A percentile compares a stretch with the other conserved stretches of the same genome.
phyloP scores from a whole-genome alignment of 2,797 vertebrate genomes.

The Peromyscus eremicus region DNA sequence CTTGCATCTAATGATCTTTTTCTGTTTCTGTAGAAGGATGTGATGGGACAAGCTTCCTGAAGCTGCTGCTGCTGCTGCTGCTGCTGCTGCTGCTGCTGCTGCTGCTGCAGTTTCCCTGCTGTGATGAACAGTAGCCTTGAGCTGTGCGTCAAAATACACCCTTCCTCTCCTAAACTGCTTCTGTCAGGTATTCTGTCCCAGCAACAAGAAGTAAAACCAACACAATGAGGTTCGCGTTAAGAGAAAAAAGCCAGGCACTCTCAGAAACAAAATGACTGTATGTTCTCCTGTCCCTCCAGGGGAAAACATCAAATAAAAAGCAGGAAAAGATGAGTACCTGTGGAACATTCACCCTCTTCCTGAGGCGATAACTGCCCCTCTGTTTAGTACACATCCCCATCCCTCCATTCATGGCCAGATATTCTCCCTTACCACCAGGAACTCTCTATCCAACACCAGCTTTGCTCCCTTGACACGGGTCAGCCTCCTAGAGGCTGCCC shows the following conservation, averaged over 20 bases:
- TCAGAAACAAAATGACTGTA: not conserved
- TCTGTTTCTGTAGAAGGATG: not conserved
- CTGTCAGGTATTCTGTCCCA: not conserved
- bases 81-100: too few relatives aligned
- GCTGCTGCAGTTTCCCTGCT: not conserved
- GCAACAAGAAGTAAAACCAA: not conserved
- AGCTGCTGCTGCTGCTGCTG: not conserved
- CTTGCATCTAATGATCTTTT: not conserved
- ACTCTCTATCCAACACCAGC: not conserved
- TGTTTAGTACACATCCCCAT: not conserved
- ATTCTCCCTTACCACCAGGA: not conserved
- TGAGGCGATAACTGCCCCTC: not conserved
- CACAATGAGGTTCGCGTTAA: not conserved
- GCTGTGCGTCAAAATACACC: not conserved
- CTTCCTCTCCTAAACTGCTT: not conserved
- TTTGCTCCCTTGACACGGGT: not conserved
- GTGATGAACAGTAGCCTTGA: not conserved
- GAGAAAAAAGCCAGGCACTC: not conserved
- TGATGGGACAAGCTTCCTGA: not conserved
- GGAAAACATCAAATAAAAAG: not conserved
- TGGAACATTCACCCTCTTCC: not conserved
- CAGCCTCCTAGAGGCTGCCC: not conserved
- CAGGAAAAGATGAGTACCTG: not conserved
- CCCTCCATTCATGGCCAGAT: not conserved
- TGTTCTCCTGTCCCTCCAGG: not conserved